phyloP scores from a whole-genome alignment of 2,113 vertebrate species.

The Toxotes jaculatrix region DNA sequence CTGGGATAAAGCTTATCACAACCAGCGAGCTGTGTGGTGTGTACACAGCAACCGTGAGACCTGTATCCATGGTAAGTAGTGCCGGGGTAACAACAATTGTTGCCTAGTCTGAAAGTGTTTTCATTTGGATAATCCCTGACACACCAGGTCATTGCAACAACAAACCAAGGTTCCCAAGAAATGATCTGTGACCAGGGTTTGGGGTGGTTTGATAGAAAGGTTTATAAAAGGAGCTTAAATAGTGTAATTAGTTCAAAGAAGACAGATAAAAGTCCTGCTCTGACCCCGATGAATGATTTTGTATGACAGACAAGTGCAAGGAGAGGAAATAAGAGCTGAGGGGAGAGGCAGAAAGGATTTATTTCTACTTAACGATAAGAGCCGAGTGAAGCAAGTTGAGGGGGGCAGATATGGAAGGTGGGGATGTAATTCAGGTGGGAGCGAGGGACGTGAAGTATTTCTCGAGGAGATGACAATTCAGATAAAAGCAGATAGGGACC shows the following conservation, averaged over 20 bases:
- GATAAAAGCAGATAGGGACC: slow-evolving; percentile 1
- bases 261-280: neutral
- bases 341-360: slow-evolving; percentile 29
- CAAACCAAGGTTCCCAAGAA: neutral
- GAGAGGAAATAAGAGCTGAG: slow-evolving; percentile 27
- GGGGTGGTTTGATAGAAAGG: neutral
- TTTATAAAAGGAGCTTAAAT: neutral
- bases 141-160: neutral
- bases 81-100: too few species aligned
- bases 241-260: neutral
- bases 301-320: slow-evolving; percentile 28
- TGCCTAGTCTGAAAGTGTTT: neutral
- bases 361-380: slow-evolving; percentile 56
- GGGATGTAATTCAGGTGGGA: slow-evolving; percentile 40
- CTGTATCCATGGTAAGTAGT: neutral
- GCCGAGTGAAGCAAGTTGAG: slow-evolving; percentile 20
- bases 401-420: slow-evolving; percentile 8
- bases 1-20: slow-evolving; percentile 4
- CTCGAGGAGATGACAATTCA: slow-evolving; percentile 33
- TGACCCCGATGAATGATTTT: slow-evolving; percentile 3
- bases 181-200: neutral
- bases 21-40: neutral
- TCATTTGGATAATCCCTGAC: neutral
- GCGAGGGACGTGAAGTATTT: slow-evolving; percentile 35
- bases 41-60: neutral